Evolutionary conservation across 2,888 invertebrate species (phyloP).

Genomic region (Ypsolopha sequella): DNA sequence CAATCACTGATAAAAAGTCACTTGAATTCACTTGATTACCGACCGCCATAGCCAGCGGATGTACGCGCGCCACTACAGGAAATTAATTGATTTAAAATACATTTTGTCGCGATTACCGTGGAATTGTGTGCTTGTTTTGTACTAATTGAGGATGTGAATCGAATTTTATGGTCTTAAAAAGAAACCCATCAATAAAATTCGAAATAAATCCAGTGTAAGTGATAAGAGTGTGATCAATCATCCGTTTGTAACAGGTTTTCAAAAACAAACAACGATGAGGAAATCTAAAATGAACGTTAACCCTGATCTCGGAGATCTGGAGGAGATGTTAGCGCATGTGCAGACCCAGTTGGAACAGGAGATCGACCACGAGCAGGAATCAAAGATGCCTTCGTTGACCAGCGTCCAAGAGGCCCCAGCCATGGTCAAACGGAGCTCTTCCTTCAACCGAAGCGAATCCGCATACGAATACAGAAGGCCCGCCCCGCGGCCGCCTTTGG

Average conservation of each 20-base stretch:
- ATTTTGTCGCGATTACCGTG: no score
- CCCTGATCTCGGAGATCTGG: slow-evolving; percentile 58
- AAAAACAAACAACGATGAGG: slow-evolving; percentile 7
- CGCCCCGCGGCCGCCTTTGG: slow-evolving; percentile 29
- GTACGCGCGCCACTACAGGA: no score
- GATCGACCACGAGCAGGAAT: slow-evolving; percentile 50
- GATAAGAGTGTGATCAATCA: background rate
- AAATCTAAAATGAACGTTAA: slow-evolving; percentile 48
- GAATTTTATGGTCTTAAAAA: no score
- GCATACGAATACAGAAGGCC: slow-evolving; percentile 33
- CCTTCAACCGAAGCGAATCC: slow-evolving; percentile 33
- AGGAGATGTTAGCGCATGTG: slow-evolving; percentile 62
- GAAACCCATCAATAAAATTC: slow-evolving; percentile 10
- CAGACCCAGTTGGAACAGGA: slow-evolving; percentile 59
- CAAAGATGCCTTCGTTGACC: slow-evolving; percentile 41
- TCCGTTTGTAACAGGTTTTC: background rate
- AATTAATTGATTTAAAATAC: no score
- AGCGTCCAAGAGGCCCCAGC: slow-evolving; percentile 54
- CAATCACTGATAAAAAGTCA: no score
- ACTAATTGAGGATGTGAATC: no score
- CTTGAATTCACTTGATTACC: no score
- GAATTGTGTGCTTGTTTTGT: no score
- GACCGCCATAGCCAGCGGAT: no score
- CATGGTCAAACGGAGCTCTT: slow-evolving; percentile 35
- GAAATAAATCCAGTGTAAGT: slow-evolving; percentile 1